Evolutionary conservation across 2,888 invertebrate species (phyloP), one percentile per base, ranked within the genome.

Genomic region (Crematogaster levior): DNA sequence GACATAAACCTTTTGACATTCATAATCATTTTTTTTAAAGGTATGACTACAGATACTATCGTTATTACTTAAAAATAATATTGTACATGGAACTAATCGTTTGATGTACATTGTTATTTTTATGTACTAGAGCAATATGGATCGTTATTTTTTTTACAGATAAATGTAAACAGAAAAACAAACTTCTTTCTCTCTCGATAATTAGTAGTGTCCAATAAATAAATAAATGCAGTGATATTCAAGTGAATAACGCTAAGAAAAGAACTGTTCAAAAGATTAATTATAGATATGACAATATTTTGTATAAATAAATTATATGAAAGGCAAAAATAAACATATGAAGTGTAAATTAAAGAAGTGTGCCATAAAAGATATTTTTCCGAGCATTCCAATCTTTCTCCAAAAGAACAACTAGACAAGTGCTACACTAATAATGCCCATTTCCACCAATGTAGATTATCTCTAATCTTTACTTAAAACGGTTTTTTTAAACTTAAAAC

Each of bases 281-380:
- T 27, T n/a, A 53, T 3, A 51, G 7, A 51, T 51, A 34, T 40
- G 53, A 37, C 10, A 10, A 40, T 37, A 72, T 58, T 72, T n/a
- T 56, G 12, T n/a, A n/a, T 15, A 43, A 73, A 73, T 73, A 58
- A 58, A 43, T 43, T 58, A 58, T 24, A 53, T n/a, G 10, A 7
- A 48, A 37, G 12, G n/a, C 0, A 30, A 4, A 61, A 74, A 61
- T 18, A 60, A 60, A 74, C 24, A 6, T 1, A 21, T 1, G 24
- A 72, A 7, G 27, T 7, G 37, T n/a, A 46, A 21, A 60, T 46
- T 15, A 6, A 24, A 6, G 34, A 6, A 34, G 34, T n/a, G 6
- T 34, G 6, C 4, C 6, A 34, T 5, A 6, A 34, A 34, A 34
- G 6, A 34, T 34, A 34, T n/a, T n/a, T n/a, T n/a, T n/a, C 18